A percentile compares a stretch with the other conserved stretches of the same genome.
Conservation (phyloP, 2,888 invertebrate genomes). For the Oxystoma pomonae region DNA sequence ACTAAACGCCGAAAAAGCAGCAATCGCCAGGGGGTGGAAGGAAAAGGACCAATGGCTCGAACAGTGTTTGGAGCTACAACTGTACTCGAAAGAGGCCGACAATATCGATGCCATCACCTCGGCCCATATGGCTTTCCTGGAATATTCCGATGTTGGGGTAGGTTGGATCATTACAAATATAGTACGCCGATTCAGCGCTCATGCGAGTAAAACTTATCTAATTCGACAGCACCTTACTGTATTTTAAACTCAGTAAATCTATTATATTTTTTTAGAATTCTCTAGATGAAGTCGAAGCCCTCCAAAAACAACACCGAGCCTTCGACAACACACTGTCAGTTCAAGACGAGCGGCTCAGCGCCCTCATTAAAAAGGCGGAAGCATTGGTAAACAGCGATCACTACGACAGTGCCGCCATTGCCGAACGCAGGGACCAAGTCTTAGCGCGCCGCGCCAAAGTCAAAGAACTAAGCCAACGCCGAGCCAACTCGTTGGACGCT, state of each 20-base stretch:
- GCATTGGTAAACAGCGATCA: slow-evolving; percentile 74
- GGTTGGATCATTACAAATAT: too few relatives aligned
- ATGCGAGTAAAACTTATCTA: too few relatives aligned
- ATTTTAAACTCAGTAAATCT: too few relatives aligned
- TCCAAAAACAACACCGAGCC: slow-evolving; percentile 89
- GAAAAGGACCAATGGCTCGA: slow-evolving; percentile 82
- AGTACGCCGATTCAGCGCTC: too few relatives aligned
- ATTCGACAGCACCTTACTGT: too few relatives aligned
- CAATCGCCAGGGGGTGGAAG: slow-evolving; percentile 75
- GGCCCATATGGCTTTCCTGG: slow-evolving; percentile 90
- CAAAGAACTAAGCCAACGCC: slow-evolving; percentile 67
- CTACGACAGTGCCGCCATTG: slow-evolving; percentile 72
- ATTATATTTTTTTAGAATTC: slow-evolving; percentile 71
- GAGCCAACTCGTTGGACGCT: slow-evolving; percentile 72
- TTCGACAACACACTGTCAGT: slow-evolving; percentile 88
- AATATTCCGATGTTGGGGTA: slow-evolving; percentile 82
- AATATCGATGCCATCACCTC: slow-evolving; percentile 94
- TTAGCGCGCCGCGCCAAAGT: slow-evolving; percentile 69
- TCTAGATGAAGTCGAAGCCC: slow-evolving; percentile 86
- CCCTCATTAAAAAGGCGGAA: slow-evolving; percentile 79
- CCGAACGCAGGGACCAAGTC: slow-evolving; percentile 70
- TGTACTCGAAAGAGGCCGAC: slow-evolving; percentile 94
- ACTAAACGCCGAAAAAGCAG: slow-evolving; percentile 70
- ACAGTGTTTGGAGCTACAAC: slow-evolving; percentile 84
- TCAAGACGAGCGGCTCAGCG: slow-evolving; percentile 86